These are phyloP conservation scores for Ciona savignyi DNA, from an alignment of 23 tunicate genomes.

Conservation along the genomic window DNA sequence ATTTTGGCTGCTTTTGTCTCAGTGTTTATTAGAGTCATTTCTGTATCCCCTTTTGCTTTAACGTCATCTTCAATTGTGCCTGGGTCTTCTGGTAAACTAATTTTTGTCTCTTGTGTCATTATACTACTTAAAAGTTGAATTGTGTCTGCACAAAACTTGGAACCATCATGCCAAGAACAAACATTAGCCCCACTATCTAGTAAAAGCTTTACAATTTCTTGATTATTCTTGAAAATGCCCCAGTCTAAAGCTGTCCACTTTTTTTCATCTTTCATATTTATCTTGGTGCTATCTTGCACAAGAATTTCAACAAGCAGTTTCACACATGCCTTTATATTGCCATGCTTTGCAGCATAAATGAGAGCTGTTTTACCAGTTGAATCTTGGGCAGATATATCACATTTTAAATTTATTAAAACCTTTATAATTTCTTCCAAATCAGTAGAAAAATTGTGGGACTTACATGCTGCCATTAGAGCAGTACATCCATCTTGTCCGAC, in stretches of 20 bases:
- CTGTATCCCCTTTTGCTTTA: not conserved
- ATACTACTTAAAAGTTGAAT: not conserved
- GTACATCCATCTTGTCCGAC: slow-evolving; percentile 29
- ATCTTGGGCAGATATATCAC: slow-evolving; percentile 20
- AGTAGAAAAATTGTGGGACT: not conserved
- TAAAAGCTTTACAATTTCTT: slow-evolving; percentile 3
- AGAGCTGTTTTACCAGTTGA: slow-evolving; percentile 27
- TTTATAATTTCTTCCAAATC: not conserved
- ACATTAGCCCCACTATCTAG: slow-evolving; percentile 23
- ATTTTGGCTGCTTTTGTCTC: too few species aligned
- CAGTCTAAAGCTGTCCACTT: slow-evolving; percentile 50
- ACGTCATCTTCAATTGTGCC: not conserved
- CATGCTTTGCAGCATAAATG: slow-evolving; percentile 27
- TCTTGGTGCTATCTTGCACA: not conserved
- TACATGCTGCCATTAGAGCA: slow-evolving; percentile 56
- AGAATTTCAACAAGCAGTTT: not conserved
- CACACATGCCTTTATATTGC: slow-evolving; percentile 5
- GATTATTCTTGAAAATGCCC: slow-evolving; percentile 11
- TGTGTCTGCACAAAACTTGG: not conserved
- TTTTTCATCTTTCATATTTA: slow-evolving; percentile 27
- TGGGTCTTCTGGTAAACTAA: not conserved
- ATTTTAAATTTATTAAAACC: slow-evolving; percentile 15
- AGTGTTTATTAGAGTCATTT: too few species aligned
- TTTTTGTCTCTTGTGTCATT: not conserved
- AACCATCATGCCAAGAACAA: not conserved